phyloP scores from a whole-genome alignment of 2,797 vertebrate species.

The Oreonectes daqikongensis region DNA sequence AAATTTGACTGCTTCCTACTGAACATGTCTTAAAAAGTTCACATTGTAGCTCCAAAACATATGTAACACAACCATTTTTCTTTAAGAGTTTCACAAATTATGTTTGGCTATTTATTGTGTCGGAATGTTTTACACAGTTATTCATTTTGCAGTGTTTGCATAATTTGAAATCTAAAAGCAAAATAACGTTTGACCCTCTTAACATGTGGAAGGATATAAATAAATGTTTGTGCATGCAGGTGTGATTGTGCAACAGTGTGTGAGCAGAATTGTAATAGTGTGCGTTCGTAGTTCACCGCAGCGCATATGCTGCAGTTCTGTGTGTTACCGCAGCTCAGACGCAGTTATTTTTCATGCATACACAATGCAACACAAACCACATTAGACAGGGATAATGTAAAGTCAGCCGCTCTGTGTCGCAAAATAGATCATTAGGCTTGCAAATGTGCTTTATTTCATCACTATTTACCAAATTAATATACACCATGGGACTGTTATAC shows the following conservation, averaged over 20 bases:
- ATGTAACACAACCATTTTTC: neutral
- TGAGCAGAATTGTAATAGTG: slow-evolving; percentile 52
- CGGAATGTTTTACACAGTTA: neutral
- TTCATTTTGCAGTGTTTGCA: neutral
- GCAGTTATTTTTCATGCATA: neutral
- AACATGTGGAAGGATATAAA: neutral
- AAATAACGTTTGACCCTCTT: neutral
- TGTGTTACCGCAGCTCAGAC: slow-evolving; percentile 28
- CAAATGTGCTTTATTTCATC: neutral
- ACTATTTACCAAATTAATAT: neutral
- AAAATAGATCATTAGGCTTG: neutral
- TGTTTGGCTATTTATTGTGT: neutral
- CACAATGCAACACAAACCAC: neutral
- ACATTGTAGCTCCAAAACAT: slow-evolving; percentile 3
- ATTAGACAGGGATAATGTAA: neutral
- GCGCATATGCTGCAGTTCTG: slow-evolving; percentile 46
- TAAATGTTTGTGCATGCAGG: neutral
- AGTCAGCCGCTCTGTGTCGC: neutral
- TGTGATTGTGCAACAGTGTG: slow-evolving; percentile 31
- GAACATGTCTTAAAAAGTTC: slow-evolving; percentile 41
- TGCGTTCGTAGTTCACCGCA: slow-evolving; percentile 53
- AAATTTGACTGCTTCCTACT: slow-evolving; percentile 49
- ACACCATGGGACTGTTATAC: no score
- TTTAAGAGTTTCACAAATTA: no score
- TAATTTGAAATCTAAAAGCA: neutral